These are phyloP conservation scores for Phalacrocorax pelagicus DNA, from an alignment of 2,113 vertebrate species.

Conservation along the genomic window DNA sequence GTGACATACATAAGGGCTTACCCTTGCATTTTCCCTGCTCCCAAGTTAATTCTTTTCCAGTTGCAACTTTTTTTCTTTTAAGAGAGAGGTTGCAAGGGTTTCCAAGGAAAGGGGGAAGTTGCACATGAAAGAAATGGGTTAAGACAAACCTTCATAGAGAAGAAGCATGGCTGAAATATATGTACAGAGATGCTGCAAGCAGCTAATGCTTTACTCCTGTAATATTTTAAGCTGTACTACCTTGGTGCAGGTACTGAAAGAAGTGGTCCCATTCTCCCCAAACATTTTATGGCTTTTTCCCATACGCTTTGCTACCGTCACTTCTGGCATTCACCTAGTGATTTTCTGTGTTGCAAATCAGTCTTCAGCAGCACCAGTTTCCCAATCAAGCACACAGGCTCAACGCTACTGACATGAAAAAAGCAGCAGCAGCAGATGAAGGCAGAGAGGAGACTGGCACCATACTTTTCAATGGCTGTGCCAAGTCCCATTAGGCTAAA, in stretches of 20 bases:
- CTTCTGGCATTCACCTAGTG: background rate
- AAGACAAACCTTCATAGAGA: background rate
- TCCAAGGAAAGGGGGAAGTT: background rate
- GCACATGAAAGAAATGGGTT: background rate
- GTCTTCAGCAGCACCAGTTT: background rate
- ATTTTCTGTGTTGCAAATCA: background rate
- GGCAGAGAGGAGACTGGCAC: background rate
- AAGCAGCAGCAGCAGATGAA: background rate
- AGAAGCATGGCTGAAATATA: background rate
- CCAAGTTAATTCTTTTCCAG: background rate
- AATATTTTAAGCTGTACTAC: background rate
- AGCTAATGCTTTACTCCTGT: background rate
- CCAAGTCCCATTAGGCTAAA: background rate
- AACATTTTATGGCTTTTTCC: background rate
- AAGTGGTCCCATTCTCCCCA: background rate
- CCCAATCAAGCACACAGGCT: background rate
- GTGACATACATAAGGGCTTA: constrained; percentile 19
- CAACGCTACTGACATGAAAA: fast-evolving
- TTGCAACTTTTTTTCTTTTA: background rate
- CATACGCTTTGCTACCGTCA: background rate
- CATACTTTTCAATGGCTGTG: background rate
- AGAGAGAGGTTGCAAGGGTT: background rate
- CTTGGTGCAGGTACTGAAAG: background rate
- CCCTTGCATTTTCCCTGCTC: background rate
- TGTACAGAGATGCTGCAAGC: background rate